Base-by-base conservation (phyloP, 2,888 invertebrate genomes). In the Thymelicus acteon region DNA sequence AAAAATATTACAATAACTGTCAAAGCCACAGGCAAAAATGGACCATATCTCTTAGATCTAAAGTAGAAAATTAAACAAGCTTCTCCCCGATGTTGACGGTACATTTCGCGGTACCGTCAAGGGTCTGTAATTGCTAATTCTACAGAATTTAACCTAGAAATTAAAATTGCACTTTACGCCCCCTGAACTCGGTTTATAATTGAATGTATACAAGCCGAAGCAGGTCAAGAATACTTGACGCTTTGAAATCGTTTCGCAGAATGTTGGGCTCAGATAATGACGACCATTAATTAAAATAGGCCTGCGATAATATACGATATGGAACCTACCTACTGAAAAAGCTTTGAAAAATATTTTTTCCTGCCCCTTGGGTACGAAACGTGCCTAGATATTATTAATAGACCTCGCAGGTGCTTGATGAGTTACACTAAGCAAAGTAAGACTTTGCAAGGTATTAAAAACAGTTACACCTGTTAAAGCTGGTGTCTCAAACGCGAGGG, bases 51-150 rank as follows among this genome's bases (percentile, higher is more conserved):
- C 47, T 0, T 24, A 12, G 3, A 8, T 5, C 2, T n/a, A 67
- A 4, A 44, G 62, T 62, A 31, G 7, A 47, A 57, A 37, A 62
- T 62, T 6, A 31, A 47, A 47, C 31, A 15, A 37, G 47, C 37
- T 1, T 37, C 49, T 12, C 12, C 24, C 8, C 24, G 12, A 40
- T 40, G 67, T 67, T 61, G 52, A 67, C 40, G 57, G 54, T 39
- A 62, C 60, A 60, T 57, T 69, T 62, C 44, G 67, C 60, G 49
- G 44, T 52, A 54, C 62, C 37, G 48, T 62, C 57, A 69, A 69
- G 62, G 62, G 62, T 15, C 48, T 69, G 68, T 69, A 69, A 69
- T 69, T 69, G 62, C 62, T 69, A 69, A 69, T 69, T 69, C 68
- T 69, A 48, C 15, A 69, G 57, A 69, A 69, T 62, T 62, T 39